Conservation (phyloP, 2,888 invertebrate species). For the Synergus itoensis region DNA sequence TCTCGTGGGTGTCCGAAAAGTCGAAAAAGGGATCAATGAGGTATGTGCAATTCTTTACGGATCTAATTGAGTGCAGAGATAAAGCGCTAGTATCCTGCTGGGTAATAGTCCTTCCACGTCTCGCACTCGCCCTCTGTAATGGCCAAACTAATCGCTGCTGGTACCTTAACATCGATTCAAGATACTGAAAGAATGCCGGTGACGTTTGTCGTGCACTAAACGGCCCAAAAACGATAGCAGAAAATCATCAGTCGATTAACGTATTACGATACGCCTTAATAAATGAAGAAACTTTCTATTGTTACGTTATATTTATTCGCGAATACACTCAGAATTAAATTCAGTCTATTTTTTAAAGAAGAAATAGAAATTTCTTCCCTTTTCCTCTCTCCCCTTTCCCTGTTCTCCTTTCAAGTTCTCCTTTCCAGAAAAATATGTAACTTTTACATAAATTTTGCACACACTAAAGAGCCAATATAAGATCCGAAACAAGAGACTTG, state of each 20-base stretch:
- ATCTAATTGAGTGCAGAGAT: constrained; percentile 76
- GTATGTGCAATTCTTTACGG: constrained; percentile 74
- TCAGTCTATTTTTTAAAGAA: neutral
- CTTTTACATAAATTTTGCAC: neutral
- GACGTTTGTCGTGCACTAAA: neutral
- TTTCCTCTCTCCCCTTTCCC: neutral
- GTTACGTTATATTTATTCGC: neutral
- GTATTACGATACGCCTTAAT: neutral
- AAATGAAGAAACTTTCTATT: neutral
- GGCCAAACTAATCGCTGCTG: constrained; percentile 75
- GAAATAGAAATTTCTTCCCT: neutral
- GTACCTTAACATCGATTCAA: constrained; percentile 57
- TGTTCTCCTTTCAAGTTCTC: constrained; percentile 1
- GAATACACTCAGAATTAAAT: neutral
- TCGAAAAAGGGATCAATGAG: constrained; percentile 67
- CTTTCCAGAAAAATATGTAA: no score
- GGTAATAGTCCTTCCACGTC: constrained; percentile 69
- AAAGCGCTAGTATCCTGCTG: constrained; percentile 69
- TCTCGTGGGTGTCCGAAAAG: constrained; percentile 23
- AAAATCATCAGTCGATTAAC: constrained; percentile 4
- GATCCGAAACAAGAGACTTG: neutral
- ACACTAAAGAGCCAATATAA: neutral
- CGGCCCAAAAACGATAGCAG: neutral
- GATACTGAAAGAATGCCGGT: constrained; percentile 1
- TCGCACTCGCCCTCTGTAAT: constrained; percentile 65